Base-by-base conservation (phyloP, 1,140 invertebrate species). In the Macrotrachela quadricornifera region DNA sequence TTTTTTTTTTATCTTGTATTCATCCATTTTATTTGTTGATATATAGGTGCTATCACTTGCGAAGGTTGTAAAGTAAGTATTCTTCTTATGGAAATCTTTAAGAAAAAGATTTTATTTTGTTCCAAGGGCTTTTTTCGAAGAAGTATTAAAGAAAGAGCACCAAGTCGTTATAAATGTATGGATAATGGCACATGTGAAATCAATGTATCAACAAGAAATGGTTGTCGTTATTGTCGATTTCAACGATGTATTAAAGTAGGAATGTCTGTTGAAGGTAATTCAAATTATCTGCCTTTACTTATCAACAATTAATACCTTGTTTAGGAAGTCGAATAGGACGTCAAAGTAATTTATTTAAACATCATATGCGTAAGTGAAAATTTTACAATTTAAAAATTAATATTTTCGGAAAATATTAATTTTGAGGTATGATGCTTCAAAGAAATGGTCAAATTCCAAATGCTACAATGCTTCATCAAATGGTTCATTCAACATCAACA, bases 231-330 rank as follows among this genome's bases (percentile, higher is more conserved):
- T 70, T 92, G 87, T 74, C 76, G 90, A 58, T 78, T 94, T 60
- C 92, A 92, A 74, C 94, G 94, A 77, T 95, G 90, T 75, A 87
- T 94, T 67, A 82, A 84, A 50, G 88, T 92, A 57, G 90, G 90
- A 69, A 95, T 95, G 90, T 91, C 85, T 70, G 77, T 86, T 74
- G 88, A 94, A 77, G 87, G 88, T 94, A 54, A n/a, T 37, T 30
- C 18, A 1, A 49, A 9, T n/a, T 14, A 40, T 10, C 39, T 40
- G n/a, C n/a, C n/a, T n/a, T n/a, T 30, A 30, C 21, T 4, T 30
- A 30, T 30, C 21, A 30, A 30, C 8, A 30, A 4, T 2, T 8
- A 30, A n/a, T 21, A 16, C n/a, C 10, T 47, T 54, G 17, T 38
- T 46, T 36, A 55, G 54, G 38, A 14, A 55, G 54, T 39, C 15